A percentile compares a stretch with the other conserved stretches of the same genome.
These are phyloP conservation scores for Seladonia tumulorum DNA, from an alignment of 2,888 invertebrate genomes.

Conservation along the genomic window DNA sequence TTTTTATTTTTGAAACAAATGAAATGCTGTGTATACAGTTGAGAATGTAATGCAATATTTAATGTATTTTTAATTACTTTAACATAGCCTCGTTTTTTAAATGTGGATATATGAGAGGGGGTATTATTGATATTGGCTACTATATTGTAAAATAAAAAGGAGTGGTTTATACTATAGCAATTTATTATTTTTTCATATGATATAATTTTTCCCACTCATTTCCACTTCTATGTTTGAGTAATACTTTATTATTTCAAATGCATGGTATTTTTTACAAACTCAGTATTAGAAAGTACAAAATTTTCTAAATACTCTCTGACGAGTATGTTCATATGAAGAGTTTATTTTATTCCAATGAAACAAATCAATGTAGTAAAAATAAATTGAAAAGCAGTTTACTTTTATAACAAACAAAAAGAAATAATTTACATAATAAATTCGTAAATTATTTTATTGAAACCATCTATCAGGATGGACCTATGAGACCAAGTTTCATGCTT, in stretches of 20 bases:
- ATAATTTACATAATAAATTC: conserved; percentile 27
- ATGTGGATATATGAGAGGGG: background rate
- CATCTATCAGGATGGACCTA: conserved; percentile 14
- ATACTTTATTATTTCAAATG: background rate
- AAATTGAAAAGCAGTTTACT: background rate
- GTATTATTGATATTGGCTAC: conserved; percentile 7
- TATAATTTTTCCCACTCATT: conserved; percentile 18
- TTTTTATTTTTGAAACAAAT: background rate
- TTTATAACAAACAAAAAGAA: conserved; percentile 20
- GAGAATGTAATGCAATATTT: background rate
- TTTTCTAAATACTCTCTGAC: conserved; percentile 14
- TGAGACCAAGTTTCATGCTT: background rate
- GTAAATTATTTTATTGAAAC: background rate
- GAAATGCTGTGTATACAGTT: background rate
- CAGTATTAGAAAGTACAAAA: conserved; percentile 43
- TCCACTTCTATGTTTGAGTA: background rate
- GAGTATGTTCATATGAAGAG: conserved; percentile 24
- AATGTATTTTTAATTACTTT: background rate
- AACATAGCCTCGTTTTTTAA: background rate
- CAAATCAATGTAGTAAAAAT: conserved; percentile 16
- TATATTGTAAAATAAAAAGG: conserved; percentile 30
- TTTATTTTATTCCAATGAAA: conserved; percentile 9
- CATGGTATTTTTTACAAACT: conserved; percentile 8
- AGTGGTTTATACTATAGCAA: conserved; percentile 37
- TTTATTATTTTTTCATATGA: conserved; percentile 39